These are phyloP conservation scores for Stenichneumon culpator DNA, from an alignment of 2,888 invertebrate species.

Conservation along the genomic window DNA sequence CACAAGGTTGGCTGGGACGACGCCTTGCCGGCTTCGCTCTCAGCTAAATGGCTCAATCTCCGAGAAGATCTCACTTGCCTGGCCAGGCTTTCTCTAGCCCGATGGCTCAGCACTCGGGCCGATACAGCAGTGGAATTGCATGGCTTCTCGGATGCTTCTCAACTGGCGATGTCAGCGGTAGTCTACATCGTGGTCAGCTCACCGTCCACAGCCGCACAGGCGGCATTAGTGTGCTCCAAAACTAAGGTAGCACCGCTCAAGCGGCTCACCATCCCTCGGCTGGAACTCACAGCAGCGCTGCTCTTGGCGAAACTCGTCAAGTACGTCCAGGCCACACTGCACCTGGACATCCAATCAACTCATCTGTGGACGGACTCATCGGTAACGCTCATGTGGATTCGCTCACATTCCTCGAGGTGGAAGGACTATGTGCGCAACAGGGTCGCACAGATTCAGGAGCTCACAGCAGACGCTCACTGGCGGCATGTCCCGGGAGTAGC, in stretches of 20 bases:
- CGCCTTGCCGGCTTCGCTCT: neutral
- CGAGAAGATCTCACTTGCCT: constrained; percentile 40
- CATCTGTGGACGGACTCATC: constrained; percentile 64
- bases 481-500: no score
- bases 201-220: no score
- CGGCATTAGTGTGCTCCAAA: constrained; percentile 41
- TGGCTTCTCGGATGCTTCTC: no score
- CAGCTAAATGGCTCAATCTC: constrained; percentile 16
- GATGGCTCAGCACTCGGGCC: no score
- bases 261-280: constrained; percentile 69
- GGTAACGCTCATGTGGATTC: constrained; percentile 65
- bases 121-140: no score
- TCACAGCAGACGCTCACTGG: no score
- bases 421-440: constrained; percentile 66
- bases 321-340: neutral
- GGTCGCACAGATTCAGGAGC: no score
- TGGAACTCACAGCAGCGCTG: constrained; percentile 57
- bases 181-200: no score
- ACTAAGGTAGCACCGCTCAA: constrained; percentile 56
- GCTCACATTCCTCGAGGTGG: constrained; percentile 64
- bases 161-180: no score
- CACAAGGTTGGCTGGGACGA: constrained; percentile 63
- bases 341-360: constrained; percentile 29
- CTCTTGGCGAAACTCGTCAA: constrained; percentile 56
- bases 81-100: constrained; percentile 43